phyloP scores from a whole-genome alignment of 2,113 vertebrate genomes.

The Burhinus oedicnemus region DNA sequence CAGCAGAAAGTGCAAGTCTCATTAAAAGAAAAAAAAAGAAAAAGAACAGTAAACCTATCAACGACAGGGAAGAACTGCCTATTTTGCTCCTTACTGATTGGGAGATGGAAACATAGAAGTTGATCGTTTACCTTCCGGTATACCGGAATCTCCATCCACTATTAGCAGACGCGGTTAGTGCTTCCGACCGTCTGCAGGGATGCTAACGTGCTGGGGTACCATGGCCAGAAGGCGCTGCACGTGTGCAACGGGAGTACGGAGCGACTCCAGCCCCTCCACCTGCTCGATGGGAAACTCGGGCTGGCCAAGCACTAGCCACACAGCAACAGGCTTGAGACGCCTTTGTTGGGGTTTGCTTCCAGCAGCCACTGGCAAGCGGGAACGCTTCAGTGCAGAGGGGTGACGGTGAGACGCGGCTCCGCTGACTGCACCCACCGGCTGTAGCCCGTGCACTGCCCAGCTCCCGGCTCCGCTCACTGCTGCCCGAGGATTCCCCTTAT shows the following conservation, averaged over 20 bases:
- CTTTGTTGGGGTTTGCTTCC: neutral
- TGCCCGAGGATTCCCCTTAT: neutral
- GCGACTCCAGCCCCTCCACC: neutral
- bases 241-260: rapidly evolving
- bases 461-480: rapidly evolving
- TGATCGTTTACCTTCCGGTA: neutral
- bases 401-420: neutral
- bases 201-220: neutral
- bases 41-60: rapidly evolving
- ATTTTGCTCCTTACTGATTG: rapidly evolving
- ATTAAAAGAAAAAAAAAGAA: neutral
- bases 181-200: neutral
- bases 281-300: rapidly evolving
- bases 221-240: too few species aligned
- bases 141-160: neutral
- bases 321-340: neutral
- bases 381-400: neutral
- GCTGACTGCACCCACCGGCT: rapidly evolving
- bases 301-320: neutral
- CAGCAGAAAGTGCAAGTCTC: neutral
- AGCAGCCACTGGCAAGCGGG: rapidly evolving
- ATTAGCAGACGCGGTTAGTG: rapidly evolving
- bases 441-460: rapidly evolving
- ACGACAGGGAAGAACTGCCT: rapidly evolving
- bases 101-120: rapidly evolving